phyloP scores from a whole-genome alignment of 1,140 invertebrate genomes.

The Dendroctonus valens region DNA sequence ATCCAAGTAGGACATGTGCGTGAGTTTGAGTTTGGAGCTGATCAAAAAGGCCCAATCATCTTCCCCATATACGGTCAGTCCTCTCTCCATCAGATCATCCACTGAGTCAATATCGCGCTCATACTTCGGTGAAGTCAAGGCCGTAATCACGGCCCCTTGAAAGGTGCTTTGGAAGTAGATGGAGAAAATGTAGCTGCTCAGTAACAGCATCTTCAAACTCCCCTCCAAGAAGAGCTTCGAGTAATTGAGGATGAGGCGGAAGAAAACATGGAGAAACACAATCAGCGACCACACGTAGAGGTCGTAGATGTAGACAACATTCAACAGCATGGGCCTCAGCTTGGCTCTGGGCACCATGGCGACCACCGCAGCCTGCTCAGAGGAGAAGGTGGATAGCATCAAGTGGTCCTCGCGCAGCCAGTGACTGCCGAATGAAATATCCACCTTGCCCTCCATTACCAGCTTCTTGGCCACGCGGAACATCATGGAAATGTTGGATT shows the following conservation, averaged over 20 bases:
- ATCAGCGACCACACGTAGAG: constrained; percentile 13
- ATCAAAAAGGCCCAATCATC: constrained; percentile 10
- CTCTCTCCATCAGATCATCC: constrained; percentile 8
- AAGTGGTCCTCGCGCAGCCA: constrained; percentile 1
- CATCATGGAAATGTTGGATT: neutral
- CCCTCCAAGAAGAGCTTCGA: neutral
- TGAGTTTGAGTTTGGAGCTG: neutral
- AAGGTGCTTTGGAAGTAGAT: constrained; percentile 14
- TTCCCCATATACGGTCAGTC: constrained; percentile 10
- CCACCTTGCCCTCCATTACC: constrained; percentile 3
- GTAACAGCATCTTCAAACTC: constrained; percentile 6
- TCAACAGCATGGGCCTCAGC: constrained; percentile 1
- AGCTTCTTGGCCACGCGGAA: neutral
- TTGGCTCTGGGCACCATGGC: constrained; percentile 15
- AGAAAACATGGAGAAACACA: neutral
- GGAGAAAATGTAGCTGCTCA: neutral
- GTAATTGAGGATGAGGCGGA: neutral
- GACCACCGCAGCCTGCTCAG: neutral
- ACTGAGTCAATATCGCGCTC: constrained; percentile 16
- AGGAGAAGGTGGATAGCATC: constrained; percentile 7
- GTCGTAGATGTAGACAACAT: constrained; percentile 13
- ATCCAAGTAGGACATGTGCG: constrained; percentile 11
- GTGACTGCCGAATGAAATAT: constrained; percentile 8
- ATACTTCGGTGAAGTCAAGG: constrained; percentile 20
- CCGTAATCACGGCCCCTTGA: constrained; percentile 20